Evolutionary conservation across 2,113 vertebrate genomes (phyloP).

Genomic region (Lampris incognitus): DNA sequence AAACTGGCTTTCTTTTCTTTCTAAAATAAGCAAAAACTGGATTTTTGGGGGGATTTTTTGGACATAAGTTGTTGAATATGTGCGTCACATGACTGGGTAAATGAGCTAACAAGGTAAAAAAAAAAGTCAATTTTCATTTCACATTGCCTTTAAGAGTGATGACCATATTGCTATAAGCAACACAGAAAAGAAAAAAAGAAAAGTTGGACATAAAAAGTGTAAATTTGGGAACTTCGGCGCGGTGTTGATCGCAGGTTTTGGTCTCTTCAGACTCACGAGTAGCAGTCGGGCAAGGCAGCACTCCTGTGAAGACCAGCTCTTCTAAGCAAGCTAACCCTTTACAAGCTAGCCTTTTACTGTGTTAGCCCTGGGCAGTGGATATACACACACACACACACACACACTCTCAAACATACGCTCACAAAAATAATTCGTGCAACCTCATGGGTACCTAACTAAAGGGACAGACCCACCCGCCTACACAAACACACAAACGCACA

Average conservation of each 20-base stretch:
- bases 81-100: no score
- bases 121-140: no score
- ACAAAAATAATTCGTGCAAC: slow-evolving; percentile 52
- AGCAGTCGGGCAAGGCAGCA: slow-evolving; percentile 37
- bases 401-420: slow-evolving; percentile 1
- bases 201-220: background rate
- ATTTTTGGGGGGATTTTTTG: no score
- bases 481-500: slow-evolving; percentile 15
- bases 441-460: slow-evolving; percentile 61
- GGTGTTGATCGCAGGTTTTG: slow-evolving; percentile 19
- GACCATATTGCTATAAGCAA: slow-evolving; percentile 1
- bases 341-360: slow-evolving; percentile 32
- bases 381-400: background rate
- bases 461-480: slow-evolving; percentile 16
- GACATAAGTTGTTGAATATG: no score
- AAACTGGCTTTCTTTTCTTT: no score
- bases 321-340: slow-evolving; percentile 53
- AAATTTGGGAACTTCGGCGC: slow-evolving; percentile 33
- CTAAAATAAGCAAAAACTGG: no score
- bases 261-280: slow-evolving; percentile 24
- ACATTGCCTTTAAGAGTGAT: no score
- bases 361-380: slow-evolving; percentile 56
- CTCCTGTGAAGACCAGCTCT: slow-evolving; percentile 54
- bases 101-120: no score
- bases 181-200: background rate